Conservation (phyloP, 2,888 invertebrate genomes). For the Drosophila buzzatii region DNA sequence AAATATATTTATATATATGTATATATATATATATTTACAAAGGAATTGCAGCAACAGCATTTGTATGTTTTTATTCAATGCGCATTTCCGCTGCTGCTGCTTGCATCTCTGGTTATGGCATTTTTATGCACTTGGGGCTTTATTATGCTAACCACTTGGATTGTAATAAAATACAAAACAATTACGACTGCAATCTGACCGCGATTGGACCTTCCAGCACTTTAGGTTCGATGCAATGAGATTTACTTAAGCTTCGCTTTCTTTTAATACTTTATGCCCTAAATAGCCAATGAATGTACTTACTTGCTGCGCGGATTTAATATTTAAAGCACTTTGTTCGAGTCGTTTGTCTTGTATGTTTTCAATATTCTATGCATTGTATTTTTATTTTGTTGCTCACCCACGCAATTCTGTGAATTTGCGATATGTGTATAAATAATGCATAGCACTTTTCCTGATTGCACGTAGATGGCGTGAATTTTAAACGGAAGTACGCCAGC, state of each 20-base stretch:
- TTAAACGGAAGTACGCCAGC: constrained; percentile 63
- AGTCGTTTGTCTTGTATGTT: constrained; percentile 12
- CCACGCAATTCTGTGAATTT: constrained; percentile 24
- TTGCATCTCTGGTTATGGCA: constrained; percentile 10
- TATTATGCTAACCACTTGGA: not conserved
- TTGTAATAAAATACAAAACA: not conserved
- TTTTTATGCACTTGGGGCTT: constrained; percentile 12
- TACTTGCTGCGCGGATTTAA: not conserved
- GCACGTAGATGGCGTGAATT: constrained; percentile 79
- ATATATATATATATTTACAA: not conserved
- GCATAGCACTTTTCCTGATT: constrained; percentile 75
- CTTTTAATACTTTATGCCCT: not conserved
- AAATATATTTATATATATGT: constrained; percentile 21
- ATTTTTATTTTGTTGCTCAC: constrained; percentile 16
- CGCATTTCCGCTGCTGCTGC: constrained; percentile 30
- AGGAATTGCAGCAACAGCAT: constrained; percentile 3
- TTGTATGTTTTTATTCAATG: constrained; percentile 45
- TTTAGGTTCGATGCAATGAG: no score
- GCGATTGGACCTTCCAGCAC: not conserved
- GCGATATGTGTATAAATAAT: constrained; percentile 67
- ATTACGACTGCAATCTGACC: not conserved
- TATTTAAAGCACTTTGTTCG: constrained; percentile 35
- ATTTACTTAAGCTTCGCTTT: not conserved
- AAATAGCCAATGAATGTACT: not conserved
- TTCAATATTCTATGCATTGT: constrained; percentile 33